phyloP scores from a whole-genome alignment of 2,888 invertebrate species.

The Lycocerus yunnanus region DNA sequence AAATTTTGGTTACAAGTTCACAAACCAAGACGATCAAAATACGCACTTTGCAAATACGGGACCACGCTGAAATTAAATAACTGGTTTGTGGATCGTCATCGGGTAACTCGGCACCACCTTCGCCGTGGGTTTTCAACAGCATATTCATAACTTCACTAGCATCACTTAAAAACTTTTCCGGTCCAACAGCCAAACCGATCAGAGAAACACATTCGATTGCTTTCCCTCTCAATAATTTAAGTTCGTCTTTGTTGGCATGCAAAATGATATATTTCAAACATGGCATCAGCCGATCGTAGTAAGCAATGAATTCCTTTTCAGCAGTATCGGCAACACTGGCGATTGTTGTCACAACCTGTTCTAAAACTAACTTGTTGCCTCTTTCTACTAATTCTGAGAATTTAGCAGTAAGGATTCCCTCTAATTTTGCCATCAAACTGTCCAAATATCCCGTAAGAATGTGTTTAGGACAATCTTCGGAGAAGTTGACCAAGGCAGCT shows the following conservation, averaged over 20 bases:
- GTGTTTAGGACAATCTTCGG: conserved; percentile 97
- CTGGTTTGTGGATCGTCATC: conserved; percentile 97
- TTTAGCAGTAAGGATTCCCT: conserved; percentile 86
- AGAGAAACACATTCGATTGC: conserved; percentile 99
- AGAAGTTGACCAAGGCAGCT: conserved; percentile 98
- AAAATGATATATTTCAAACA: conserved; percentile 96
- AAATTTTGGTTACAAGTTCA: not conserved
- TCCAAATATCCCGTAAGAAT: conserved; percentile 91
- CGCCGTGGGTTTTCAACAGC: conserved; percentile 86
- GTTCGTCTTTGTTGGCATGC: conserved; percentile 85
- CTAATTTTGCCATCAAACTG: conserved; percentile 88
- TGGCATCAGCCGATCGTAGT: conserved; percentile 93
- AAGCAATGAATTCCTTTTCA: conserved; percentile 92
- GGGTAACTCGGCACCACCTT: conserved; percentile 78
- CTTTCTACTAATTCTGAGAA: conserved; percentile 93
- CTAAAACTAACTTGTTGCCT: conserved; percentile 94
- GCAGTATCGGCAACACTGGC: conserved; percentile 98
- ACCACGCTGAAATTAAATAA: conserved; percentile 98
- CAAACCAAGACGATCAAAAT: not conserved
- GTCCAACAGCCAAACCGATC: conserved; percentile 87
- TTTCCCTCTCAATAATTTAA: conserved; percentile 90
- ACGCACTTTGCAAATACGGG: conserved; percentile 87
- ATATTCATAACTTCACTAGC: conserved; percentile 96
- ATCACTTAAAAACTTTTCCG: conserved; percentile 85
- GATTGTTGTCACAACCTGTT: conserved; percentile 98